Base-by-base conservation (phyloP, 2,888 invertebrate genomes). In the Campaea margaritaria region DNA sequence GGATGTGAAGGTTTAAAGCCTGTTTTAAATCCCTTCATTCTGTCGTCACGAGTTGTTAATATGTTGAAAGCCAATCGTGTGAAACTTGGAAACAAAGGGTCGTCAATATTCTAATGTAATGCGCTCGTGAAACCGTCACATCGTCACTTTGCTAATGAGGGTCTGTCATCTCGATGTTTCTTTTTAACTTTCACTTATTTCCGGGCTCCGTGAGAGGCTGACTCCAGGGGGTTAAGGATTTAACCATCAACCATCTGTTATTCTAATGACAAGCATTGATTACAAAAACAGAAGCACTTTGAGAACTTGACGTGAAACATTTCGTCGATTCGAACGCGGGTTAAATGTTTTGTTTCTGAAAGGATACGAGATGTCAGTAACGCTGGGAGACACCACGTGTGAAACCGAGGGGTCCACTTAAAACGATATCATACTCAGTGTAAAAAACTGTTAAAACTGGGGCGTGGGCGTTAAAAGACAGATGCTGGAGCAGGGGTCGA, bases 141-240 rank as follows among this genome's bases (percentile, higher is more conserved):
- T 89, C 87, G 82, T 87, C 90, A 89, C 88, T 75, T 76, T 73
- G 72, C 80, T 91, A 91, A 91, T 91, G 85, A 87, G 83, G 78
- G 79, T 86, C 84, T 86, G 88, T 91, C 91, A 83, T 83, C 89
- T 78, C 64, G 70, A 62, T 83, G 83, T 86, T 83, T 86, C 86
- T 85, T 86, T 87, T 85, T 85, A 87, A 87, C 83, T 81, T 21
- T 49, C 43, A 51, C 79, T 75, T 82, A 78, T 85, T 89, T 90
- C 89, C 88, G 82, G 83, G 73, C 83, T 78, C 78, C 74, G 65
- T 77, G 67, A 75, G 72, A 78, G 73, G 74, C 68, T 64, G 65
- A 70, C 73, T 74, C 72, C 14, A 60, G 64, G 72, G 70, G 73
- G 75, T 75, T 75, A 72, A 28, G 58, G 70, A 73, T 70, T 72